Conservation (phyloP, 2,797 vertebrate genomes). For the Scolopax rusticola region DNA sequence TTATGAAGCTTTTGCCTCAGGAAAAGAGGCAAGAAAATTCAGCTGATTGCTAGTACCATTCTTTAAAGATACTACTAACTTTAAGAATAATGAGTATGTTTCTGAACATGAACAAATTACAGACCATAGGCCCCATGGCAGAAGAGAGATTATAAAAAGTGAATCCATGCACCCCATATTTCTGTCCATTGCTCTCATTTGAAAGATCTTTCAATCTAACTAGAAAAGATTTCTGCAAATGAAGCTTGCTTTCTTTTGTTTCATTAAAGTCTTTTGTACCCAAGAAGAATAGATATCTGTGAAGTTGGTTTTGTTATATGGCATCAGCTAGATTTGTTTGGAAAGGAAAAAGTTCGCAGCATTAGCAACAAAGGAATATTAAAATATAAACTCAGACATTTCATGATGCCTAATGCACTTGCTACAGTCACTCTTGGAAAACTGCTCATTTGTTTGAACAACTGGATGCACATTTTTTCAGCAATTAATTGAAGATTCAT, state of each 20-base stretch:
- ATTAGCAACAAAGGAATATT: not conserved
- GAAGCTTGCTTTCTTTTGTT: too few species aligned
- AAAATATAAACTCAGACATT: not conserved
- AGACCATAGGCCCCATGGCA: rapidly evolving
- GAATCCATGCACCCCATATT: not conserved
- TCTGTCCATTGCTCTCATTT: not conserved
- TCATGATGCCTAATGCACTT: not conserved
- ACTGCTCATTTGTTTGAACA: not conserved
- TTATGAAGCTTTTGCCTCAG: not conserved
- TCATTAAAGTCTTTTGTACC: too few species aligned
- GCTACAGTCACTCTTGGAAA: not conserved
- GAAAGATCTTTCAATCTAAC: not conserved
- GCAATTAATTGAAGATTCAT: not conserved
- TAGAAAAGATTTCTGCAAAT: too few species aligned
- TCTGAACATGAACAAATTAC: not conserved
- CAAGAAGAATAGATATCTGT: too few species aligned
- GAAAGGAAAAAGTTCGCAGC: too few species aligned
- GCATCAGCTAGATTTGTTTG: too few species aligned
- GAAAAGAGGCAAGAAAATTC: not conserved
- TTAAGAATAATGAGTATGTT: not conserved
- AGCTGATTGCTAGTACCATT: not conserved
- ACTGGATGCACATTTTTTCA: not conserved
- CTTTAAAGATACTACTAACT: not conserved
- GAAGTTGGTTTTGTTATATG: too few species aligned
- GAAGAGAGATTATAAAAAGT: not conserved